A percentile compares a stretch with the other conserved stretches of the same genome.
Evolutionary conservation across 2,113 vertebrate species (phyloP).

Genomic region (Prietella phreatophila): DNA sequence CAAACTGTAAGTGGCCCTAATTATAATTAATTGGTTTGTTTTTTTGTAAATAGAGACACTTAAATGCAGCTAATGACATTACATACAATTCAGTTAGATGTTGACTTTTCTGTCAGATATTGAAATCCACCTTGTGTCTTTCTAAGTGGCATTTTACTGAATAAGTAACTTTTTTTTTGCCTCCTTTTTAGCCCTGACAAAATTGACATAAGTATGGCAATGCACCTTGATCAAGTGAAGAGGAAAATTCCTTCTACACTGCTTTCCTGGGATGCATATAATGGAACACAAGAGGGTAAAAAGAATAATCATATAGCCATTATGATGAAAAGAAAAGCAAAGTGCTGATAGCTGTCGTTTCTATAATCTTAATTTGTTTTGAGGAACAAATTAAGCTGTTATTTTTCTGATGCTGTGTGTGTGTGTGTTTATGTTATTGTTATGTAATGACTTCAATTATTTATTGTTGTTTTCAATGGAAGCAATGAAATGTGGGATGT

Average conservation of each 20-base stretch:
- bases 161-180: neutral
- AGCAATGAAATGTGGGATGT: constrained; percentile 86
- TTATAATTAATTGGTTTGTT: neutral
- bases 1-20: constrained; percentile 82
- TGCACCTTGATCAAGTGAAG: constrained; percentile 86
- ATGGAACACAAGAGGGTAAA: constrained; percentile 82
- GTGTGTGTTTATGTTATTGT: neutral
- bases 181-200: constrained; percentile 79
- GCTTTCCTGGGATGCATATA: constrained; percentile 85
- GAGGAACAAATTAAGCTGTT: neutral
- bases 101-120: neutral
- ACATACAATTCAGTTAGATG: neutral
- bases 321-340: neutral
- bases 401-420: neutral
- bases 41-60: neutral
- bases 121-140: neutral
- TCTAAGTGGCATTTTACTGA: neutral
- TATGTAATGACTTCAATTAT: neutral
- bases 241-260: constrained; percentile 79
- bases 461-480: constrained; percentile 44
- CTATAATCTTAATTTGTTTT: neutral
- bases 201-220: constrained; percentile 82
- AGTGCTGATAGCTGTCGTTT: neutral
- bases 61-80: neutral
- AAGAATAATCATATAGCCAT: constrained; percentile 3